A percentile compares a stretch with the other conserved stretches of the same genome.
These are phyloP conservation scores for Peromyscus leucopus DNA, from an alignment of 2,113 vertebrate genomes.

Conservation along the genomic window DNA sequence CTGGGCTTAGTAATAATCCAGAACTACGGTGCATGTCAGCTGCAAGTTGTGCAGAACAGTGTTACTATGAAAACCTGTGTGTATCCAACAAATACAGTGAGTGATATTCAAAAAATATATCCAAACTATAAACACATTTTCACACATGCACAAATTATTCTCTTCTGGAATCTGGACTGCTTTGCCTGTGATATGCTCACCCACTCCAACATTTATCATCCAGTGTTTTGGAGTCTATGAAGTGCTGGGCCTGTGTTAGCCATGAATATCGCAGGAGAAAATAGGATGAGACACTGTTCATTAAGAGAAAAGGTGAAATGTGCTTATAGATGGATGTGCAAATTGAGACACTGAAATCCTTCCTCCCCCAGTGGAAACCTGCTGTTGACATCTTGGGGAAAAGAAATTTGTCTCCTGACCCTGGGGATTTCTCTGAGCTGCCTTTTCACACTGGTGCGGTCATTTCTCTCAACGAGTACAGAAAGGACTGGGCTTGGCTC, in stretches of 20 bases:
- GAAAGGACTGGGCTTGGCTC: background rate
- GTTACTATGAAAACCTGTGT: background rate
- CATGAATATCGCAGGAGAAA: background rate
- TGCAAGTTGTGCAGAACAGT: background rate
- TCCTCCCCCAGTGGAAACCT: background rate
- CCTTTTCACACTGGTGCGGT: background rate
- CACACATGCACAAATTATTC: background rate
- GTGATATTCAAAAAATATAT: background rate
- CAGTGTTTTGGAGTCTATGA: background rate
- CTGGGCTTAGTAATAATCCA: background rate
- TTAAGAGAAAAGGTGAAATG: background rate
- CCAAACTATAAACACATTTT: slow-evolving; percentile 1
- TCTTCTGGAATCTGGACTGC: background rate
- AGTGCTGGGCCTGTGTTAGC: background rate
- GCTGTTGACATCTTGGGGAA: background rate
- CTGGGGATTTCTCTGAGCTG: background rate
- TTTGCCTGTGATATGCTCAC: background rate
- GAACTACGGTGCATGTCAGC: background rate
- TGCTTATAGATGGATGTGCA: background rate
- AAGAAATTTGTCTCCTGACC: background rate
- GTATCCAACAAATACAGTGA: background rate
- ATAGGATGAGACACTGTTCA: background rate
- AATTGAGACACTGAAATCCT: background rate
- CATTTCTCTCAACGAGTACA: background rate
- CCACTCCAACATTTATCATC: background rate